Conservation (phyloP, 2,888 invertebrate genomes). For the Drosophila cognata region DNA sequence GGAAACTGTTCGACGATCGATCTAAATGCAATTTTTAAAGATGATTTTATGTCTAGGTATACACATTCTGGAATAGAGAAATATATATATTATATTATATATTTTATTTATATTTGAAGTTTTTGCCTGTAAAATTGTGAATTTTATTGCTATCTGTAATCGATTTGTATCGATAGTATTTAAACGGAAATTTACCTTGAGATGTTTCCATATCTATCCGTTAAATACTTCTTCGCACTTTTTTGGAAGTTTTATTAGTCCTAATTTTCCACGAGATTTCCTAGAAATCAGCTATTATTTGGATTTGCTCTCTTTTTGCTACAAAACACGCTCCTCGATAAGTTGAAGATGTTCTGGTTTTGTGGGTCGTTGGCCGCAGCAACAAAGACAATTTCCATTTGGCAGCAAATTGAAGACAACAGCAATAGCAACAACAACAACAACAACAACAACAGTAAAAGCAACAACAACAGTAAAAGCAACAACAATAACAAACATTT, state of each 20-base stretch:
- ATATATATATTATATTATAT: too few relatives aligned
- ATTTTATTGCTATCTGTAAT: too few relatives aligned
- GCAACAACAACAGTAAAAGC: too few relatives aligned
- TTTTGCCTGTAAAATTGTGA: neutral
- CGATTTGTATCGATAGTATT: neutral
- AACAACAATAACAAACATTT: constrained; percentile 1
- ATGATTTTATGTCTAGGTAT: neutral
- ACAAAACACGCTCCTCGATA: neutral
- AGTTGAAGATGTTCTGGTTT: constrained; percentile 34
- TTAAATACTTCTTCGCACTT: neutral
- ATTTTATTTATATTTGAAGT: too few relatives aligned
- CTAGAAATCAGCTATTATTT: neutral
- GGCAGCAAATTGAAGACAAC: constrained; percentile 57
- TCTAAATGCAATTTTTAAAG: neutral
- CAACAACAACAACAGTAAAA: too few relatives aligned
- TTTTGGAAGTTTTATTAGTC: neutral
- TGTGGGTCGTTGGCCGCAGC: constrained; percentile 51
- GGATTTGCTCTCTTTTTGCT: neutral
- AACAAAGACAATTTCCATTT: constrained; percentile 42
- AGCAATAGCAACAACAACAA: constrained; percentile 26
- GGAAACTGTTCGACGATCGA: neutral
- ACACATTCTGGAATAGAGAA: neutral
- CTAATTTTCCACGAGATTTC: neutral
- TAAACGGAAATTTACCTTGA: accelerated
- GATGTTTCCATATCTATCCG: neutral